Evolutionary conservation across 2,888 invertebrate genomes (phyloP).

Genomic region (Athripsodes cinereus): DNA sequence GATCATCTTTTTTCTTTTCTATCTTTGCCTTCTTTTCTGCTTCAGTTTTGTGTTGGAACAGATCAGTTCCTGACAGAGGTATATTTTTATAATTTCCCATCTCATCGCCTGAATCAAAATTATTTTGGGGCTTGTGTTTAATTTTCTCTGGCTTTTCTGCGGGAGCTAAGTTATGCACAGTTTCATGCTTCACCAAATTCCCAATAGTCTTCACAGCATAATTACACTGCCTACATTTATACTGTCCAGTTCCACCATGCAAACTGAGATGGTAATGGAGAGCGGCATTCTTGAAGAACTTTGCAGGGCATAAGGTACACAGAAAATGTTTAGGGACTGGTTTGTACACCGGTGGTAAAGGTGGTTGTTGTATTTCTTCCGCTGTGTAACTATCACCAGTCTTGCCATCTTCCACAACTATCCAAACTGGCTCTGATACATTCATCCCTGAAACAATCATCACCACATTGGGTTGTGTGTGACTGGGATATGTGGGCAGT

Average conservation of each 20-base stretch:
- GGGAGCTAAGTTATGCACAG: conserved; percentile 44
- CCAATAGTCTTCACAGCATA: conserved; percentile 64
- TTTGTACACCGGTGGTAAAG: conserved; percentile 30
- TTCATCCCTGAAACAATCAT: conserved; percentile 34
- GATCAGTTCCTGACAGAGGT: conserved; percentile 59
- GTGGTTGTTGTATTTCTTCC: conserved; percentile 23
- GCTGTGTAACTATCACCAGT: conserved; percentile 5
- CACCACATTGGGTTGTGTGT: conserved; percentile 58
- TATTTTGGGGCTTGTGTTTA: not conserved
- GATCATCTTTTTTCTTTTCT: conserved; percentile 30
- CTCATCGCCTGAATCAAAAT: conserved; percentile 46
- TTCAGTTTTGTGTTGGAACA: conserved; percentile 59
- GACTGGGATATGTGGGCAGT: conserved; percentile 57
- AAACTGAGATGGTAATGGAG: conserved; percentile 63
- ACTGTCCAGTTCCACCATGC: conserved; percentile 58
- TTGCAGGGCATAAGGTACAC: conserved; percentile 64
- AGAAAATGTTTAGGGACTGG: conserved; percentile 35
- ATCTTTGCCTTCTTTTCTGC: conserved; percentile 48
- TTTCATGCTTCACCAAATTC: conserved; percentile 60
- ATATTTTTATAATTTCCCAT: conserved; percentile 45
- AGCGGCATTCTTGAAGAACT: conserved; percentile 66
- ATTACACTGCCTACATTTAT: conserved; percentile 65
- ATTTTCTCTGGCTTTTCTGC: not conserved
- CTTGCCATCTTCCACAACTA: conserved; percentile 33
- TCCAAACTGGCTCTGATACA: conserved; percentile 39